Percentiles rank a stretch among this genome's conserved stretches.
Evolutionary conservation across 2,113 vertebrate genomes (phyloP).

Genomic region (rabbit (Oryctolagus cuniculus)): DNA sequence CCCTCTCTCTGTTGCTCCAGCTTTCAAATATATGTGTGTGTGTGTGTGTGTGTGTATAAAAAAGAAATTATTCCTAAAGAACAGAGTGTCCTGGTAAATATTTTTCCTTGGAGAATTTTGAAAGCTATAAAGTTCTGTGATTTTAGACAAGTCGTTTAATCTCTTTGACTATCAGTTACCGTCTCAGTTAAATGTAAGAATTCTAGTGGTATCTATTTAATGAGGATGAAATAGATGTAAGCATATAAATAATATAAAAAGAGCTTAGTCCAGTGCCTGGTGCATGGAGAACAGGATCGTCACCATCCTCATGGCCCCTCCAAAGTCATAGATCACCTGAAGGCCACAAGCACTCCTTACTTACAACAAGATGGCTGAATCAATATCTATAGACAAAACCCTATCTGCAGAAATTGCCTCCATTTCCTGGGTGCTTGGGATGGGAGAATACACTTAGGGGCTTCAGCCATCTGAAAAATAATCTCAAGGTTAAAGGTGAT

Average conservation of each 20-base stretch:
- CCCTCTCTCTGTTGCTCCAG: no score
- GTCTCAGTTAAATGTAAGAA: slow-evolving; percentile 1
- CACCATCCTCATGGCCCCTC: not conserved
- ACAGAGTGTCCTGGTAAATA: not conserved
- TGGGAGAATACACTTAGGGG: not conserved
- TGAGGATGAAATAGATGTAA: not conserved
- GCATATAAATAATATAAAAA: not conserved
- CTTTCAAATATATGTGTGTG: no score
- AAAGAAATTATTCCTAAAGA: no score
- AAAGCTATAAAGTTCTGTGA: not conserved
- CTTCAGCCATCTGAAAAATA: not conserved
- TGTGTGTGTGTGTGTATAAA: no score
- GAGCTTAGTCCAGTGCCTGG: not conserved
- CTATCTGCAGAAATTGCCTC: not conserved
- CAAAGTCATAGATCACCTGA: not conserved
- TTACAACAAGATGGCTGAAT: not conserved
- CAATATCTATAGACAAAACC: not conserved
- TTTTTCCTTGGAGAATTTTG: not conserved
- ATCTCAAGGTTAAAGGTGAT: slow-evolving; percentile 12
- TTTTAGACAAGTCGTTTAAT: not conserved
- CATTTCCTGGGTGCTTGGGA: not conserved
- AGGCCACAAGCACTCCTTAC: not conserved
- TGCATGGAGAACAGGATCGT: not conserved
- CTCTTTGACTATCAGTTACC: not conserved
- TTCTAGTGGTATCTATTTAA: not conserved